Conservation (phyloP, 37 sponge, comb jelly and placozoan genomes). For the Amphimedon queenslandica region DNA sequence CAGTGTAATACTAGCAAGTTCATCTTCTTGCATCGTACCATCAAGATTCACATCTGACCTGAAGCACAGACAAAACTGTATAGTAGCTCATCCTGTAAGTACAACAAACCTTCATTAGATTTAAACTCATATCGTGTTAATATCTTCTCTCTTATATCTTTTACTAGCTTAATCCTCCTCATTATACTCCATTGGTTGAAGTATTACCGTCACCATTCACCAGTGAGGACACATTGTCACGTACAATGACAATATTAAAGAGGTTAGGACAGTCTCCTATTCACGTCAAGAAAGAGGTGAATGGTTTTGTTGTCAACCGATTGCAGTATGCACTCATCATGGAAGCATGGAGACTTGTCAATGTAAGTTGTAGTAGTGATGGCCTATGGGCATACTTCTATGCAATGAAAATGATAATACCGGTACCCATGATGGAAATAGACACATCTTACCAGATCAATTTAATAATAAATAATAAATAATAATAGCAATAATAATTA, state of each 20-base stretch:
- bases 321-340: constrained; percentile 95
- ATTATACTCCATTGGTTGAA: constrained; percentile 85
- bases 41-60: constrained; percentile 75
- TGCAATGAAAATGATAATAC: no score
- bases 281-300: constrained; percentile 77
- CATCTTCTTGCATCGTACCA: constrained; percentile 91
- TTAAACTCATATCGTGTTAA: not conserved
- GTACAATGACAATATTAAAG: constrained; percentile 57
- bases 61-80: constrained; percentile 71
- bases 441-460: no score
- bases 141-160: not conserved
- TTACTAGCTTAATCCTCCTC: constrained; percentile 78
- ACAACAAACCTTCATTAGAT: not conserved
- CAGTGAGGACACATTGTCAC: constrained; percentile 14
- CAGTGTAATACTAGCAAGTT: constrained; percentile 77
- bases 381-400: no score
- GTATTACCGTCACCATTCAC: constrained; percentile 87
- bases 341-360: constrained; percentile 94
- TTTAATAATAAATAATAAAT: no score
- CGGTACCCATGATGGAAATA: no score
- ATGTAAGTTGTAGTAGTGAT: no score
- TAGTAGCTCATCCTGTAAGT: constrained; percentile 91
- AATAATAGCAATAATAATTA: not conserved
- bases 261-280: constrained; percentile 85
- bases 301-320: constrained; percentile 92